Evolutionary conservation across 2,113 vertebrate genomes (phyloP), one percentile per base, ranked within the genome.

Genomic region (Pandion haliaetus): DNA sequence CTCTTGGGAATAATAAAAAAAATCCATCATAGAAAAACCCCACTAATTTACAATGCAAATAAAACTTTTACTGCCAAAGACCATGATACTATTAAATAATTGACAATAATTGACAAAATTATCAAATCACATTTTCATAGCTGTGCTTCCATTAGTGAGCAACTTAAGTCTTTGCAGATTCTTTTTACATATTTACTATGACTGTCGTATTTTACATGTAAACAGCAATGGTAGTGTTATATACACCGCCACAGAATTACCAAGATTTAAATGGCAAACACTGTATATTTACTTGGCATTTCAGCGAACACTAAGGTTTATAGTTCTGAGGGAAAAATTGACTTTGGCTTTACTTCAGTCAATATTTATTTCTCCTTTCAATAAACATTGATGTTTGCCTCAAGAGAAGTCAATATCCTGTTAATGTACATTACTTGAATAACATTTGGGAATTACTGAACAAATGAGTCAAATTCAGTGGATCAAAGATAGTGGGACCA

Each of bases 361-460:
- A 96, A 95, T 94, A 97, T 96, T 96, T 97, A 94, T 90, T 96
- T 83, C 87, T 93, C 80, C 76, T 88, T 95, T 93, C 96, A 28
- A 95, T 96, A 97, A 90, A 82, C 90, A 95, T 94, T 96, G 95
- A 97, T 85, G 77, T 76, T 94, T 97, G 87, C 93, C 81, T 90
- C 90, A 89, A 91, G 89, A 95, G 93, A 95, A 97, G 85, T 97
- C 94, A 97, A 97, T 97, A 97, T 13, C 45, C 70, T 92, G 82
- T 91, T 97, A 97, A 97, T 93, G 93, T 89, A 73, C 77, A 88
- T 96, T 95, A 95, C 86, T 69, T 62, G 45, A 95, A 89, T 80
- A 96, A 89, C 91, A 87, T 95, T 93, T 82, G 82, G 92, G 94
- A 95, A 96, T 95, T 93, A 86, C 86, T 93, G 96, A 95, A 94